phyloP scores from a whole-genome alignment of 2,113 vertebrate species.

The Dicerorhinus sumatrensis region DNA sequence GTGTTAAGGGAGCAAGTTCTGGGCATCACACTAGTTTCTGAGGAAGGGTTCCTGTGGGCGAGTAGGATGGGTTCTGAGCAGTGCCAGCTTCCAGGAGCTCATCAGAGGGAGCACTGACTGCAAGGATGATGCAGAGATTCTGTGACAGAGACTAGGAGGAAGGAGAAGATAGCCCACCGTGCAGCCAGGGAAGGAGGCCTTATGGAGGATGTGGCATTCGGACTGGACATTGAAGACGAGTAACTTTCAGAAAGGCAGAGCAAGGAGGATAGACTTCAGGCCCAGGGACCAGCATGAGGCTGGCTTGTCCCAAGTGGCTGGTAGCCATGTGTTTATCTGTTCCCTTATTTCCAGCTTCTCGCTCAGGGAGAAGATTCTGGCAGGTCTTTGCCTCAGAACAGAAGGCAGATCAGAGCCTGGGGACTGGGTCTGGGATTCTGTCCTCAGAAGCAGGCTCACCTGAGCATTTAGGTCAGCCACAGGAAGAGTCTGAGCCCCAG shows the following conservation, averaged over 20 bases:
- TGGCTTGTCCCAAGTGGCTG: neutral
- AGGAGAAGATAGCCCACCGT: neutral
- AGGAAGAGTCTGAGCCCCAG: neutral
- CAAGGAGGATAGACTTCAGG: neutral
- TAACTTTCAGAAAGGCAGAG: neutral
- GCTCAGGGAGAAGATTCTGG: neutral
- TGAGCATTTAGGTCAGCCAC: neutral
- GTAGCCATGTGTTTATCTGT: accelerated
- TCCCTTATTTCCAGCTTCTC: neutral
- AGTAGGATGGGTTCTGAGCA: neutral
- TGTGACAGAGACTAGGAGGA: neutral
- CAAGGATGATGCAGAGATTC: neutral
- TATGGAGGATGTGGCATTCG: accelerated
- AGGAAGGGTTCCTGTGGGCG: accelerated
- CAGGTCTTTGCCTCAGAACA: neutral
- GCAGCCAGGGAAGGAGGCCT: neutral
- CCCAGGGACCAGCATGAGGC: no score
- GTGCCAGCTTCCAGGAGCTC: neutral
- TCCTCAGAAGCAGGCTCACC: neutral
- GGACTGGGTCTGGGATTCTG: neutral
- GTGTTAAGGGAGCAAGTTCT: neutral
- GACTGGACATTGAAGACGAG: neutral
- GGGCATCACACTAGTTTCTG: neutral
- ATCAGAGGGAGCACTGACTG: neutral
- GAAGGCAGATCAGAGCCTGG: neutral